A percentile compares a stretch with the other conserved stretches of the same genome.
Evolutionary conservation across 2,888 invertebrate genomes (phyloP).

Genomic region (Deilephila porcellus): DNA sequence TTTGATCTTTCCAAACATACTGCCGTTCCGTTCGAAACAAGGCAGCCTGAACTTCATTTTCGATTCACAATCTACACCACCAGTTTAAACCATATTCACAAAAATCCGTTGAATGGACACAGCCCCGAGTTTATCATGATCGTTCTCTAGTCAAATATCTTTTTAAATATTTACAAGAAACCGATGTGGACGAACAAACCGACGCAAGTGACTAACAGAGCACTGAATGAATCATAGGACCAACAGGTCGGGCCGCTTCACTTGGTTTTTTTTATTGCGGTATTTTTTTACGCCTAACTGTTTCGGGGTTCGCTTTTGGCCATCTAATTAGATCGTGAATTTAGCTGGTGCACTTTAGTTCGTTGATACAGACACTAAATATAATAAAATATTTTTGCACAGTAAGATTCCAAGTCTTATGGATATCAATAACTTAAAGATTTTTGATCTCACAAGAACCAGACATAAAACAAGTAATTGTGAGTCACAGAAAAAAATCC

Average conservation of each 20-base stretch:
- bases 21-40: conserved; percentile 47
- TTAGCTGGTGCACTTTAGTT: conserved; percentile 30
- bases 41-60: conserved; percentile 64
- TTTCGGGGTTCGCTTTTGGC: conserved; percentile 54
- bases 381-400: too few relatives aligned
- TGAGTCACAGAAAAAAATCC: too few relatives aligned
- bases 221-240: conserved; percentile 72
- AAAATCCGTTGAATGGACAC: not conserved
- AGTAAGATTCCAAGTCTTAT: too few relatives aligned
- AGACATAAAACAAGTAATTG: too few relatives aligned
- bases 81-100: conserved; percentile 15
- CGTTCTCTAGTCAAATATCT: conserved; percentile 66
- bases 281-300: conserved; percentile 72
- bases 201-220: conserved; percentile 65
- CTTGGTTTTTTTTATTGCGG: conserved; percentile 74
- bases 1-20: conserved; percentile 55
- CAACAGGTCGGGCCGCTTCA: conserved; percentile 63
- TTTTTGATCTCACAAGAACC: too few relatives aligned
- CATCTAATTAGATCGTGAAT: conserved; percentile 60
- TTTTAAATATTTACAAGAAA: conserved; percentile 69
- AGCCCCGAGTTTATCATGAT: conserved; percentile 30
- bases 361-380: not conserved
- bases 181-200: conserved; percentile 58
- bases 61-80: conserved; percentile 37
- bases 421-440: too few relatives aligned